These are phyloP conservation scores for Xenopus borealis DNA, from an alignment of 2,113 vertebrate species.

Conservation along the genomic window DNA sequence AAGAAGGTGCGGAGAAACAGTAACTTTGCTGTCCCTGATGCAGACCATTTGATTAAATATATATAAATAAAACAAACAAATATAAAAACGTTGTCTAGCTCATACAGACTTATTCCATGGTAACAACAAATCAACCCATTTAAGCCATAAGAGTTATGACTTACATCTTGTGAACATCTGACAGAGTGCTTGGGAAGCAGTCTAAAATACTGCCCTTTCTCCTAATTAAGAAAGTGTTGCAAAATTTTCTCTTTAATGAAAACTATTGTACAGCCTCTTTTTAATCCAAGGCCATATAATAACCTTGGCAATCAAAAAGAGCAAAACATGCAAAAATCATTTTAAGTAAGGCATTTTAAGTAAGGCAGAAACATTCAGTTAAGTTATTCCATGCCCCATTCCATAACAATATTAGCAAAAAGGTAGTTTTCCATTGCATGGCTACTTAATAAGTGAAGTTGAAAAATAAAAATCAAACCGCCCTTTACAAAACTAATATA, in stretches of 20 bases:
- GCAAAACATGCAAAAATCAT: too few relatives aligned
- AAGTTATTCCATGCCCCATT: too few relatives aligned
- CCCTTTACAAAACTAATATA: too few relatives aligned
- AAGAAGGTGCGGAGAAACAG: not conserved
- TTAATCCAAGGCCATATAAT: too few relatives aligned
- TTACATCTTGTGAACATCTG: slow-evolving; percentile 28
- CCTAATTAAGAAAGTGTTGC: not conserved
- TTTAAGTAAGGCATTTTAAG: too few relatives aligned
- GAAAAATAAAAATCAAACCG: too few relatives aligned
- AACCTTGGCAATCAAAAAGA: too few relatives aligned
- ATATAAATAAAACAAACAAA: not conserved
- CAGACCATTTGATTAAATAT: not conserved
- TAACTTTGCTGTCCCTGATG: not conserved
- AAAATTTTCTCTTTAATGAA: not conserved
- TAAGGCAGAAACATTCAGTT: too few relatives aligned
- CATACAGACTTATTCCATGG: slow-evolving; percentile 1
- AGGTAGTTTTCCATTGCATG: too few relatives aligned
- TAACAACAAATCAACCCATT: slow-evolving; percentile 22
- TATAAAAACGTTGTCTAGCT: not conserved
- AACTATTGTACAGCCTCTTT: too few relatives aligned
- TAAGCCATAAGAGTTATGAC: not conserved
- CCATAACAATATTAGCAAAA: too few relatives aligned
- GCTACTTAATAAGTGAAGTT: too few relatives aligned
- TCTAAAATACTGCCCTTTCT: not conserved
- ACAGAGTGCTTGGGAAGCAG: not conserved